Evolutionary conservation across 2,113 vertebrate species (phyloP), one percentile per base, ranked within the genome.

Genomic region (Serilophus lunatus): DNA sequence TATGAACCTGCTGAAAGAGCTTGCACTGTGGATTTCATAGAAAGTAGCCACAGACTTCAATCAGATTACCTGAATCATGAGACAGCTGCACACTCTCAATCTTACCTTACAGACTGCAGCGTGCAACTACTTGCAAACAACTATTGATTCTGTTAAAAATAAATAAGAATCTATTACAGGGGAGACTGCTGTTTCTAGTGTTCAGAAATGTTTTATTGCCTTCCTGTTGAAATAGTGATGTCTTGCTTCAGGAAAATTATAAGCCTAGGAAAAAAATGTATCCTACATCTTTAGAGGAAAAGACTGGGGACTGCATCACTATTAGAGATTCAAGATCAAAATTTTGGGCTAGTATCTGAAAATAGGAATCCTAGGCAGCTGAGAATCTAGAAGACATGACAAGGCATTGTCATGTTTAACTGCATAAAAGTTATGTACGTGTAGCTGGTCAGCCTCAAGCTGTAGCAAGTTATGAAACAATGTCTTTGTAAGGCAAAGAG

Each of bases 101-200:
- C 89, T 95, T 95, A 95, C 63, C 77, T 97, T 97, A 97, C 94
- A 93, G 88, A 95, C 85, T 97, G 91, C 83, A 94, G 61, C 20
- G 10, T 93, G 82, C 97, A 96, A 95, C 98, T 97, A 97, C 96
- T 97, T 97, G 93, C 94, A 98, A 98, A 97, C 95, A 94, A 78
- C 87, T 98, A 98, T 97, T 97, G 97, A 98, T 98, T 97, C 84
- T 89, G 95, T 98, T 98, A 97, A 98, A 98, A 97, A 98, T 98
- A 97, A 97, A 98, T 97, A 97, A 87, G 83, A 86, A 95, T 96
- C 96, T 97, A 96, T 98, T 97, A 96, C 83, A 88, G 56, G 36
- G 80, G 71, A 97, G 92, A 93, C 88, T 89, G 83, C 59, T 36
- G 10, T 93, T 97, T 93, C 92, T 96, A 95, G 94, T 90, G 74